Percentiles rank a stretch among this genome's conserved stretches.
Evolutionary conservation across 2,113 vertebrate species (phyloP).

Genomic region (Neodontobutis hainanensis): DNA sequence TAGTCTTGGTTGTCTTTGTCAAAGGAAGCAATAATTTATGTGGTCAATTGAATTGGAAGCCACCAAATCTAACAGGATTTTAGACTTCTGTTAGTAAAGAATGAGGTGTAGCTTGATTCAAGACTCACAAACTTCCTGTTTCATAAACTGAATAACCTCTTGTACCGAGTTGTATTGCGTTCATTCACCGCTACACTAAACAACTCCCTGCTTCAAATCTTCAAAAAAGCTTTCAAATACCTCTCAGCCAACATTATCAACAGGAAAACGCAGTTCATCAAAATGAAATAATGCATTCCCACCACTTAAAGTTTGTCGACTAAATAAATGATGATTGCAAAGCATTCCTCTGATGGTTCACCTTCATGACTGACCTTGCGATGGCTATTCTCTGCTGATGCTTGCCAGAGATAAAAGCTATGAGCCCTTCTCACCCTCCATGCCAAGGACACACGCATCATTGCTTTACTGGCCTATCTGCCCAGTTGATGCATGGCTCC

Average conservation of each 20-base stretch:
- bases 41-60: too few relatives aligned
- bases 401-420: conserved; percentile 71
- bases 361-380: conserved; percentile 70
- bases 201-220: background rate
- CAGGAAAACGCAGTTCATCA: conserved; percentile 31
- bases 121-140: too few relatives aligned
- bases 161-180: too few relatives aligned
- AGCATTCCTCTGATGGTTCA: conserved; percentile 59
- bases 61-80: too few relatives aligned
- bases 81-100: too few relatives aligned
- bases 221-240: conserved; percentile 29
- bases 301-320: conserved; percentile 23
- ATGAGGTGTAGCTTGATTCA: too few relatives aligned
- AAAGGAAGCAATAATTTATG: too few relatives aligned
- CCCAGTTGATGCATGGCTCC: conserved; percentile 73
- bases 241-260: conserved; percentile 32
- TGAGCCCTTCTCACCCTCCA: conserved; percentile 49
- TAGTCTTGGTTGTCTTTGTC: too few relatives aligned
- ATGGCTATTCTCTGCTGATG: conserved; percentile 64
- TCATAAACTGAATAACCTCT: too few relatives aligned
- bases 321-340: conserved; percentile 60
- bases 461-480: conserved; percentile 71
- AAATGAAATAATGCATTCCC: conserved; percentile 39
- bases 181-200: too few relatives aligned
- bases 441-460: conserved; percentile 73